Evolutionary conservation across 1,140 invertebrate species (phyloP).

Genomic region (Drosophila gunungcola): DNA sequence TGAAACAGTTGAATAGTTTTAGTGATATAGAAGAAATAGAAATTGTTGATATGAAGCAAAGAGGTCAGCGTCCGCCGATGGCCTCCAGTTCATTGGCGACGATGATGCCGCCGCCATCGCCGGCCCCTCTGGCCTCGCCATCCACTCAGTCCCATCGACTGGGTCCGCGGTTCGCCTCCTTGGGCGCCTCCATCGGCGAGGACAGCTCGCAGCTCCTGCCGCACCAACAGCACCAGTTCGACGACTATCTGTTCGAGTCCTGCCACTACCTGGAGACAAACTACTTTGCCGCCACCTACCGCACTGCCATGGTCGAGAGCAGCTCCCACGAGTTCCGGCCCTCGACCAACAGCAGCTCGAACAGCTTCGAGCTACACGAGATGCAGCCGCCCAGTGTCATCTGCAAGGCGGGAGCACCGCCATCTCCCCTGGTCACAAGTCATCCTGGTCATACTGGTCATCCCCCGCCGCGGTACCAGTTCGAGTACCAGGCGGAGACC

Average conservation of each 20-base stretch:
- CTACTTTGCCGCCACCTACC: conserved; percentile 83
- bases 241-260: conserved; percentile 83
- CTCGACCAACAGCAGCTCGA: conserved; percentile 76
- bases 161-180: conserved; percentile 23
- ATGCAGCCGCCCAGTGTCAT: conserved; percentile 72
- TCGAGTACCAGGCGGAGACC: conserved; percentile 54
- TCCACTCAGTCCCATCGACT: conserved; percentile 77
- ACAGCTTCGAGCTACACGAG: conserved; percentile 79
- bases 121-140: conserved; percentile 45
- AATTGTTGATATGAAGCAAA: conserved; percentile 85
- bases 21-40: conserved; percentile 85
- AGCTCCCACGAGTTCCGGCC: conserved; percentile 81
- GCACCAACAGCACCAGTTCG: conserved; percentile 59
- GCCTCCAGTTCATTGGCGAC: conserved; percentile 64
- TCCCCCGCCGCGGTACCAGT: conserved; percentile 30
- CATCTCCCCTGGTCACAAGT: conserved; percentile 6
- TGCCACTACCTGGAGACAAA: conserved; percentile 84
- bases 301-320: conserved; percentile 84
- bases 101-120: conserved; percentile 56
- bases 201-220: conserved; percentile 55
- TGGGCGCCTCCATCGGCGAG: conserved; percentile 10
- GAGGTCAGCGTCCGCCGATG: conserved; percentile 56
- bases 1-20: conserved; percentile 85
- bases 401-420: conserved; percentile 68
- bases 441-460: conserved; percentile 1